Percentiles rank a stretch among this genome's conserved stretches.
Conservation (phyloP, 2,888 invertebrate genomes). For the Pediacus dermestoides region DNA sequence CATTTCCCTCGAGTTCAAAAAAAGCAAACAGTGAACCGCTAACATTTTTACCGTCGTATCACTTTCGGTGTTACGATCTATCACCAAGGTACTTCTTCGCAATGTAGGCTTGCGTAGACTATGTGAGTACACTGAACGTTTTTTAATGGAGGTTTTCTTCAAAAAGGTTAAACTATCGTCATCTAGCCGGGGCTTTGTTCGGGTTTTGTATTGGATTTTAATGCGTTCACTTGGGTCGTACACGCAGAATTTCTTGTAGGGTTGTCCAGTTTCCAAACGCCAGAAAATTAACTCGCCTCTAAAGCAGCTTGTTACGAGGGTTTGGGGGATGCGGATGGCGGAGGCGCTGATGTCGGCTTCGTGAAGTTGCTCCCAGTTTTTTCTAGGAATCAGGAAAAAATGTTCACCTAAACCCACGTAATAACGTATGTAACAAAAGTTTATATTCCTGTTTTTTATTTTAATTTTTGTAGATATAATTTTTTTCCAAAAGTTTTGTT, state of each 20-base stretch:
- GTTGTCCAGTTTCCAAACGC: conserved; percentile 78
- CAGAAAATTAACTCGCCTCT: conserved; percentile 76
- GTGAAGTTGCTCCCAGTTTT: conserved; percentile 70
- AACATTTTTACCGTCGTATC: conserved; percentile 45
- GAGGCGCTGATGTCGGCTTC: conserved; percentile 72
- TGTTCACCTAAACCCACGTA: too few species aligned
- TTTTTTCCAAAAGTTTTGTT: too few species aligned
- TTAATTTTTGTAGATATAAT: too few species aligned
- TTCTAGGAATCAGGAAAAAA: conserved; percentile 40
- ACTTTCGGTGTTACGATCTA: background rate
- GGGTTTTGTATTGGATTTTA: conserved; percentile 52
- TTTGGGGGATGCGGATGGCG: conserved; percentile 62
- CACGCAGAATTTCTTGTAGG: conserved; percentile 55
- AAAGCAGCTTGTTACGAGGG: conserved; percentile 61
- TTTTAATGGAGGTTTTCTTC: too few species aligned
- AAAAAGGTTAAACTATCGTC: too few species aligned
- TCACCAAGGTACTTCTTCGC: background rate
- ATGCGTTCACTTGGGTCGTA: conserved; percentile 57
- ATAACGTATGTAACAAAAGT: too few species aligned
- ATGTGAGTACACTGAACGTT: background rate
- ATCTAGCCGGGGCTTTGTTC: conserved; percentile 30
- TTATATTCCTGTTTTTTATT: too few species aligned
- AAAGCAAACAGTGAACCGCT: conserved; percentile 65
- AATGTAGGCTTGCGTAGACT: too few species aligned
- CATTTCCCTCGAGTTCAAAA: conserved; percentile 60